Conservation (phyloP, 2,797 vertebrate genomes). For the Acrossocheilus fasciatus region DNA sequence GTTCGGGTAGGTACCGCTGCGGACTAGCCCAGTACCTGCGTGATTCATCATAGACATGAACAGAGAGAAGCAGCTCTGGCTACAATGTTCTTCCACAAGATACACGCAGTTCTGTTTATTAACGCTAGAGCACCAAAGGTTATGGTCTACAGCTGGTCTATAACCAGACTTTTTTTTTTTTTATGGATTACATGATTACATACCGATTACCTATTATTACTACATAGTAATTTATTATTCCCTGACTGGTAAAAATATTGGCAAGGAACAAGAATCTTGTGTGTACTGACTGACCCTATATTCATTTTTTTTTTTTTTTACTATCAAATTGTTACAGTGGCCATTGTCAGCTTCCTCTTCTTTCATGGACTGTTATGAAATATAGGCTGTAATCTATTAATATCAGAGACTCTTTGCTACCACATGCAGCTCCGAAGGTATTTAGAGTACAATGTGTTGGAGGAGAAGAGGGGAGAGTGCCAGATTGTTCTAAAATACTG, state of each 20-base stretch:
- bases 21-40: too few species aligned
- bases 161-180: background rate
- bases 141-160: background rate
- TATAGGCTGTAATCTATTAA: background rate
- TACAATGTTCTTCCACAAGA: too few species aligned
- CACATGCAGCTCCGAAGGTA: background rate
- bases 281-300: background rate
- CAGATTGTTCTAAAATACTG: constrained; percentile 2
- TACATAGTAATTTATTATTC: background rate
- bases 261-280: background rate
- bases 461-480: background rate
- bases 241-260: background rate
- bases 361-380: background rate
- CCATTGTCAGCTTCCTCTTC: background rate
- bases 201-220: background rate
- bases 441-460: constrained; percentile 24
- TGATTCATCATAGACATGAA: too few species aligned
- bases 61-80: too few species aligned
- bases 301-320: background rate
- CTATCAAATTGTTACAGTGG: background rate
- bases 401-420: constrained; percentile 10
- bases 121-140: too few species aligned
- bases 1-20: too few species aligned
- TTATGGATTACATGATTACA: background rate
- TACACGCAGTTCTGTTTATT: too few species aligned